Evolutionary conservation across 2,888 invertebrate species (phyloP).

Genomic region (Electrophaes corylata): DNA sequence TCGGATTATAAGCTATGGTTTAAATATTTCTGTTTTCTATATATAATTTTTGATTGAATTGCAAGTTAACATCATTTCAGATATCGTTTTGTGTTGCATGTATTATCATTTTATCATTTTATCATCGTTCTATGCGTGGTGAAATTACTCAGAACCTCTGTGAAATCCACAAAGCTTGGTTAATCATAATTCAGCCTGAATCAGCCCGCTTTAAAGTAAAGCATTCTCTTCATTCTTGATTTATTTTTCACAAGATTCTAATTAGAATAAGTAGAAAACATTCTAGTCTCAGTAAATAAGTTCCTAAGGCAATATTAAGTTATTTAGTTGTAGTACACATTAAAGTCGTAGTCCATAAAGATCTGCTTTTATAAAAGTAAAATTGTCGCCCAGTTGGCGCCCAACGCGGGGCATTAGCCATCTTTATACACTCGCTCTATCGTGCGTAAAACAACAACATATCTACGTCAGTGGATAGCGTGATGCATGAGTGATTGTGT

Average conservation of each 20-base stretch:
- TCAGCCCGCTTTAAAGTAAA: slow-evolving; percentile 4
- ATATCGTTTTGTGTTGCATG: slow-evolving; percentile 73
- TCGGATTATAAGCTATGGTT: neutral
- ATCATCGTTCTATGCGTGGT: slow-evolving; percentile 50
- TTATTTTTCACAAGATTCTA: slow-evolving; percentile 29
- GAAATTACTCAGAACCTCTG: slow-evolving; percentile 37
- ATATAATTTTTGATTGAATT: slow-evolving; percentile 51
- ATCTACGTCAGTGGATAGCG: neutral
- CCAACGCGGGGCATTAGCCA: slow-evolving; percentile 8
- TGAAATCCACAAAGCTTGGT: slow-evolving; percentile 35
- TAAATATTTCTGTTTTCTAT: neutral
- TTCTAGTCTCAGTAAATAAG: slow-evolving; percentile 18
- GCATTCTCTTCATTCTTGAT: slow-evolving; percentile 35
- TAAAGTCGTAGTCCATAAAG: slow-evolving; percentile 6
- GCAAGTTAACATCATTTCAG: slow-evolving; percentile 59
- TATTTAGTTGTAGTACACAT: slow-evolving; percentile 4
- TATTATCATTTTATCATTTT: slow-evolving; percentile 60
- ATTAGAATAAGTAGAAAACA: slow-evolving; percentile 15
- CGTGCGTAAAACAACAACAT: neutral
- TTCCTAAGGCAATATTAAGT: neutral
- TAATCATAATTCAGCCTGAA: slow-evolving; percentile 27
- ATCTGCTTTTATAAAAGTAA: slow-evolving; percentile 18
- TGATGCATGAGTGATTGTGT: neutral
- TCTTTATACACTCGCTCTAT: neutral
- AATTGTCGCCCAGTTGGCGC: slow-evolving; percentile 10